Conservation (phyloP, 2,888 invertebrate species). For the Platypus cylindrus region DNA sequence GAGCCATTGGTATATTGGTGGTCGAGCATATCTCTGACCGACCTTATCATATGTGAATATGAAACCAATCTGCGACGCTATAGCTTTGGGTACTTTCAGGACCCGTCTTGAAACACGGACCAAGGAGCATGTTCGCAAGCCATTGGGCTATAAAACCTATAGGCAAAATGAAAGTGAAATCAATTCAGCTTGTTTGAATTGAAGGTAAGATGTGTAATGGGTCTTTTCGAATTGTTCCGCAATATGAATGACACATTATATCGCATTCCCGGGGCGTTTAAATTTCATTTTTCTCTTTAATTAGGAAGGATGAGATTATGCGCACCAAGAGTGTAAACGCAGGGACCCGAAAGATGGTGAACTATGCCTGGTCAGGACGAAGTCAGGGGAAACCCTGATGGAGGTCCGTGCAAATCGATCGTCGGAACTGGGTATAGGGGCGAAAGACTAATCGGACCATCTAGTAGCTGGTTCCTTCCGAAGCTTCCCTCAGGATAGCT, state of each 20-base stretch:
- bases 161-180: conserved; percentile 58
- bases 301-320: conserved; percentile 36
- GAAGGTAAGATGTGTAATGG: conserved; percentile 37
- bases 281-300: no score
- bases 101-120: conserved; percentile 71
- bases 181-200: conserved; percentile 26
- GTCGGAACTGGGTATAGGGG: conserved; percentile 63
- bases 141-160: conserved; percentile 47
- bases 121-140: conserved; percentile 62
- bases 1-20: conserved; percentile 9
- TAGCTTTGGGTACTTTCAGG: conserved; percentile 36
- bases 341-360: conserved; percentile 62
- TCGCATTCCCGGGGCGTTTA: conserved; percentile 39
- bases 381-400: conserved; percentile 57
- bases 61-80: conserved; percentile 29
- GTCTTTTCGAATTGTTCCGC: no score
- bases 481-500: conserved; percentile 57
- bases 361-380: conserved; percentile 44
- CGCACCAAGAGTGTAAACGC: conserved; percentile 50
- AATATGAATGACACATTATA: conserved; percentile 13
- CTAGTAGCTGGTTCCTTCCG: conserved; percentile 66
- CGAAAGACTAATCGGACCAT: conserved; percentile 61
- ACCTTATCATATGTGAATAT: no score
- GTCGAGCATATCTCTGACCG: conserved; percentile 15
- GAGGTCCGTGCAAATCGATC: conserved; percentile 69